A percentile compares a stretch with the other conserved stretches of the same genome.
Conservation (phyloP, 1,140 invertebrate genomes). For the Drosophila leontia region DNA sequence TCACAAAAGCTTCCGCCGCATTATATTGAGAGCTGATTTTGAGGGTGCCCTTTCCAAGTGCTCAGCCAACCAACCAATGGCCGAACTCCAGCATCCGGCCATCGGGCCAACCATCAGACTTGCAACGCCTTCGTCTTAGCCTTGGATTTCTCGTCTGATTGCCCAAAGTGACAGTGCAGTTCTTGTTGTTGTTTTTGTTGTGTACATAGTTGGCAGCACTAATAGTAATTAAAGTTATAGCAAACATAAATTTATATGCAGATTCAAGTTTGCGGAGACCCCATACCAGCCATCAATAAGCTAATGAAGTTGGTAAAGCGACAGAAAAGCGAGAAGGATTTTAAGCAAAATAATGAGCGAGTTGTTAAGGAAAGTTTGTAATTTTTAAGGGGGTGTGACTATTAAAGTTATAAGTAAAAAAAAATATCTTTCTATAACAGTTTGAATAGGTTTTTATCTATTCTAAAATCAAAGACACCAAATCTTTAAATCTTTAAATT, state of each 20-base stretch:
- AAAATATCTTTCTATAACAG: background rate
- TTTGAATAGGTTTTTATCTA: too few relatives aligned
- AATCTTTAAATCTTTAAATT: too few relatives aligned
- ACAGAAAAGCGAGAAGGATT: background rate
- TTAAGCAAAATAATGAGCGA: background rate
- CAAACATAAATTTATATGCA: slow-evolving; percentile 68
- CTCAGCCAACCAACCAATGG: slow-evolving; percentile 14
- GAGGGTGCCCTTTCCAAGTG: slow-evolving; percentile 48
- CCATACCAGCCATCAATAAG: slow-evolving; percentile 39
- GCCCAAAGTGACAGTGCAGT: slow-evolving; percentile 72
- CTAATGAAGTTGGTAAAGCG: slow-evolving; percentile 35
- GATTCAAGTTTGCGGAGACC: slow-evolving; percentile 32
- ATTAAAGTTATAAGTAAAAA: background rate
- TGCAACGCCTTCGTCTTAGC: slow-evolving; percentile 38
- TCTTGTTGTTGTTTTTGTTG: slow-evolving; percentile 30
- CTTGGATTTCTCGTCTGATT: slow-evolving; percentile 68
- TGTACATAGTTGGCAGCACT: slow-evolving; percentile 48
- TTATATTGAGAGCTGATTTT: slow-evolving; percentile 83
- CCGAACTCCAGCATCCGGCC: slow-evolving; percentile 3
- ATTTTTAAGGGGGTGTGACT: background rate
- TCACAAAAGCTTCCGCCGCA: slow-evolving; percentile 81
- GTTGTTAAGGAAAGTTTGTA: background rate
- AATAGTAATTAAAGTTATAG: slow-evolving; percentile 79
- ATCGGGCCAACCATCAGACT: background rate
- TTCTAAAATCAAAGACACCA: too few relatives aligned